These are phyloP conservation scores for Nymphalis urticae DNA, from an alignment of 2,888 invertebrate genomes.

Conservation along the genomic window DNA sequence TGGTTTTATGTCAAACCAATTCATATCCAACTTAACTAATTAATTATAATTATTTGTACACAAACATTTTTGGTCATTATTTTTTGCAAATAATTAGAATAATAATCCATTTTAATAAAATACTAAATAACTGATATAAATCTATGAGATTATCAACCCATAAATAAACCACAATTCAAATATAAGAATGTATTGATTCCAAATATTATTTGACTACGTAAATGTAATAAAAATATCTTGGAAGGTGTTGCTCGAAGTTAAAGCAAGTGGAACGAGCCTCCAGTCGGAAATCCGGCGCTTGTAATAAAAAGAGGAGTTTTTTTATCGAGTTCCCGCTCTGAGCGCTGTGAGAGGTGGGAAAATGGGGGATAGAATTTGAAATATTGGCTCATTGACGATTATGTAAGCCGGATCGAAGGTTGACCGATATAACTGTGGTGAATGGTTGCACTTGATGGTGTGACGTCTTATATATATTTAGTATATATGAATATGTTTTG, in stretches of 20 bases:
- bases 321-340: conserved; percentile 23
- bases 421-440: too few species aligned
- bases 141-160: too few species aligned
- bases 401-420: background rate
- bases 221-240: conserved; percentile 6
- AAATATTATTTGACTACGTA: background rate
- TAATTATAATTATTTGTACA: too few species aligned
- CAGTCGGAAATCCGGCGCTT: conserved; percentile 20
- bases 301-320: conserved; percentile 25
- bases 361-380: background rate
- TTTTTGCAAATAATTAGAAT: too few species aligned
- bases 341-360: background rate
- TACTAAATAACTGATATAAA: too few species aligned
- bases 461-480: too few species aligned
- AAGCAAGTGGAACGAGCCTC: conserved; percentile 9
- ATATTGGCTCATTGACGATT: conserved; percentile 5
- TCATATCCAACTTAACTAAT: too few species aligned
- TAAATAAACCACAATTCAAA: background rate
- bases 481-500: too few species aligned
- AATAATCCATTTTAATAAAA: too few species aligned
- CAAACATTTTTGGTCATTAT: too few species aligned
- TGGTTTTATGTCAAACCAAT: too few species aligned
- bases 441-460: too few species aligned
- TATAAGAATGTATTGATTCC: background rate
- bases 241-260: conserved; percentile 8